Percentiles rank a stretch among this genome's conserved stretches.
These are phyloP conservation scores for Mionectes macconnelli DNA, from an alignment of 2,113 vertebrate genomes.

Conservation along the genomic window DNA sequence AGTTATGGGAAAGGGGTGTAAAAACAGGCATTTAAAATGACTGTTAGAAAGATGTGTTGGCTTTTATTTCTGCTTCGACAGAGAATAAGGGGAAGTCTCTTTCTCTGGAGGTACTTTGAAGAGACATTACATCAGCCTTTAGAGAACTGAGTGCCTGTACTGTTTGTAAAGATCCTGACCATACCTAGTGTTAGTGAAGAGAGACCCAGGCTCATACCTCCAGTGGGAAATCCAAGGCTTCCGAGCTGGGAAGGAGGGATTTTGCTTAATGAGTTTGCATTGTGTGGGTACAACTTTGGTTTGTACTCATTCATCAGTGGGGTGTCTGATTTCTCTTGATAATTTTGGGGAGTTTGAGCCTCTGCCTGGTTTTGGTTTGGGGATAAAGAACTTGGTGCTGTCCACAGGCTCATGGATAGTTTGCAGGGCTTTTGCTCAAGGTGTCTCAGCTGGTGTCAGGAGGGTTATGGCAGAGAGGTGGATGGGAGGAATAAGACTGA, in stretches of 20 bases:
- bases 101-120: not conserved
- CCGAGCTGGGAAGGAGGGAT: not conserved
- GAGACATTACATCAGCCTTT: not conserved
- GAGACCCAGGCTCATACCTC: not conserved
- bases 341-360: not conserved
- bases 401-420: not conserved
- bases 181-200: not conserved
- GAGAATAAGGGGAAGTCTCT: not conserved
- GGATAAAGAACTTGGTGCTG: not conserved
- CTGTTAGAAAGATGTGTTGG: not conserved
- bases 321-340: not conserved
- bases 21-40: not conserved
- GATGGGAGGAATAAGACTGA: not conserved
- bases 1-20: not conserved
- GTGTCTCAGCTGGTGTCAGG: not conserved
- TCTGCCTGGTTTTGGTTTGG: not conserved
- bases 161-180: not conserved
- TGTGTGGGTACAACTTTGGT: fast-evolving
- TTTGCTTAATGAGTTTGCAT: not conserved
- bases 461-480: not conserved
- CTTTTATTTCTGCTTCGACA: not conserved
- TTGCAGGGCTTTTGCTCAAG: not conserved
- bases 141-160: not conserved
- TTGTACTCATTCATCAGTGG: not conserved
- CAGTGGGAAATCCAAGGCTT: not conserved